phyloP scores from a whole-genome alignment of 1,140 invertebrate genomes.

The Leptinotarsa texana region DNA sequence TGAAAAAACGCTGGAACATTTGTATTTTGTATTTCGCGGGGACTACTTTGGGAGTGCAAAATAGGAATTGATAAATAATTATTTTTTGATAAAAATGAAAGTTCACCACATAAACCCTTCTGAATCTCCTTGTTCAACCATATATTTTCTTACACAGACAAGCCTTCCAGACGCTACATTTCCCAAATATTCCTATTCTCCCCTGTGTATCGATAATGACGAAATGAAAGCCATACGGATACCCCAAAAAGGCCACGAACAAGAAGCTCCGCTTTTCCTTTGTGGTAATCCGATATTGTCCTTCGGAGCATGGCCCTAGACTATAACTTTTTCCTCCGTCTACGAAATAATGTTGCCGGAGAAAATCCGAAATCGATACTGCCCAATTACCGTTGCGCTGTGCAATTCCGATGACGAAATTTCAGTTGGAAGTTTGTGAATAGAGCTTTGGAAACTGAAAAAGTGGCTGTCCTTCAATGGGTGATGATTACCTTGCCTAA shows the following conservation, averaged over 20 bases:
- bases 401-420: not conserved
- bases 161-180: too few species aligned
- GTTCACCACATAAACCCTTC: too few species aligned
- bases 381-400: not conserved
- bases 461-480: not conserved
- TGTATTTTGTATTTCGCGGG: too few species aligned
- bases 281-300: constrained; percentile 5
- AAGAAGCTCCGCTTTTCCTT: not conserved
- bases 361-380: not conserved
- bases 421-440: not conserved
- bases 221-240: not conserved
- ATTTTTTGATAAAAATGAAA: too few species aligned
- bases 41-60: too few species aligned
- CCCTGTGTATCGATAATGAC: not conserved
- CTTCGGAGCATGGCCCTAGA: not conserved
- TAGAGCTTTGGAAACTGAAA: not conserved
- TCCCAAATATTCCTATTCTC: too few species aligned
- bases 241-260: not conserved
- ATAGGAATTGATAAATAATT: too few species aligned
- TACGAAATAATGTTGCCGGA: not conserved
- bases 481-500: not conserved
- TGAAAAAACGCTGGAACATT: too few species aligned
- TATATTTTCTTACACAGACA: too few species aligned
- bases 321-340: not conserved
- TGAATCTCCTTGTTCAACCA: too few species aligned